Base-by-base conservation (phyloP, 1,140 invertebrate species). In the Papilio polytes region DNA sequence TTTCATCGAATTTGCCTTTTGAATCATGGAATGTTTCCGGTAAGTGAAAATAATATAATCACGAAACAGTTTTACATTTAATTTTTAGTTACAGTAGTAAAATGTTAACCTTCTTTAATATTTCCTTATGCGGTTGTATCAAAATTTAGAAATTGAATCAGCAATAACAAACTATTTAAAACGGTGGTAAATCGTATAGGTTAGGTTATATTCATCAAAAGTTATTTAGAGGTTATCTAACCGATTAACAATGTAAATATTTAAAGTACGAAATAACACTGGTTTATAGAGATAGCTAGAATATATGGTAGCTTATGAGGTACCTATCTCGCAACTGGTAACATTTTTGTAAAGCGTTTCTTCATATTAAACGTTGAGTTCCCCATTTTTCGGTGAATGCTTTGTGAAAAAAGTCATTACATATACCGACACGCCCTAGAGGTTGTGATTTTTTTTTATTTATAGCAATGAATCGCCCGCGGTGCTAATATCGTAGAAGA, bases 371-470 rank as follows among this genome's bases (percentile, higher is more conserved):
- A 74, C 46, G 22, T 76, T 76, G 46, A 76, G 51, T 26, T 51
- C 74, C 74, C 46, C 22, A 51, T 76, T 76, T 51, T 48, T n/a
- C 51, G 18, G 36, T 8, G n/a, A 15, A 18, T 56, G 77, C 20
- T 44, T 78, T 78, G 74, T 48, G 59, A 86, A 89, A 87, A 85
- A 86, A 88, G 84, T 84, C 83, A 90, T 90, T 91, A 88, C 84
- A 91, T 91, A 92, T 89, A 88, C 81, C 53, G 80, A 82, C 80
- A 82, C 85, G 84, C 86, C 88, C 87, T 83, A 82, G 73, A 84
- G 83, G 83, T 90, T 91, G 90, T 92, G 89, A 88, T 87, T 88
- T 89, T 92, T 93, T 93, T 92, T 93, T 93, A 92, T 92, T 91
- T 91, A 92, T 92, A 84, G 86, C 76, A 44, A 82, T 82, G 85